Percentiles rank a stretch among this genome's conserved stretches.
These are phyloP conservation scores for Labeo calbasu DNA, from an alignment of 2,797 vertebrate species.

Conservation along the genomic window DNA sequence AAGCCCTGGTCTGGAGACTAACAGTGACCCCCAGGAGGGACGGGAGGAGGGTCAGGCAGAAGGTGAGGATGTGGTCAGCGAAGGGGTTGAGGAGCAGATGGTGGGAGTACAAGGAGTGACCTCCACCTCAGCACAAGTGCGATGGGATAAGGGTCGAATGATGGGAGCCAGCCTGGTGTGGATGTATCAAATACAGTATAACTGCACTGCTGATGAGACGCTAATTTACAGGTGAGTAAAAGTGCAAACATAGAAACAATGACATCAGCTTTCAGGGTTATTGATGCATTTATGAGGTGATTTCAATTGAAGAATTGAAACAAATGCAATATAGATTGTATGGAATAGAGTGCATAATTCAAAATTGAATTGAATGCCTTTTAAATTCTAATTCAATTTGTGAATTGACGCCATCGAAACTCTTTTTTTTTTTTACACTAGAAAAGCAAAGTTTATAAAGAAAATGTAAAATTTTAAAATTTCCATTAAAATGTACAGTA, in stretches of 20 bases:
- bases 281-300: no score
- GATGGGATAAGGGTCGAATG: slow-evolving; percentile 83
- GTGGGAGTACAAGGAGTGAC: slow-evolving; percentile 88
- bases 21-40: slow-evolving; percentile 56
- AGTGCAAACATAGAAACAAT: neutral
- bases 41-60: slow-evolving; percentile 65
- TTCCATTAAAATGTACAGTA: no score
- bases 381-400: neutral
- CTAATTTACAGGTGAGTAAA: slow-evolving; percentile 89
- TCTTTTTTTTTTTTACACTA: no score
- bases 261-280: neutral
- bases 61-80: slow-evolving; percentile 59
- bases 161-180: slow-evolving; percentile 80
- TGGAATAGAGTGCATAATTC: neutral
- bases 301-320: neutral
- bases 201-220: slow-evolving; percentile 89
- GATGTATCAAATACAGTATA: slow-evolving; percentile 97
- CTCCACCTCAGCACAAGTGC: slow-evolving; percentile 86
- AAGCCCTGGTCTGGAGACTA: slow-evolving; percentile 56
- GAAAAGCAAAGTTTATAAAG: no score
- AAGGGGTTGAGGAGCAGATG: slow-evolving; percentile 71
- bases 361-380: neutral
- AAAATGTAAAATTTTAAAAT: no score
- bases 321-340: neutral
- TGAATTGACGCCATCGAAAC: no score